Base-by-base conservation (phyloP, 1,140 invertebrate genomes). In the Drosophila kikkawai region DNA sequence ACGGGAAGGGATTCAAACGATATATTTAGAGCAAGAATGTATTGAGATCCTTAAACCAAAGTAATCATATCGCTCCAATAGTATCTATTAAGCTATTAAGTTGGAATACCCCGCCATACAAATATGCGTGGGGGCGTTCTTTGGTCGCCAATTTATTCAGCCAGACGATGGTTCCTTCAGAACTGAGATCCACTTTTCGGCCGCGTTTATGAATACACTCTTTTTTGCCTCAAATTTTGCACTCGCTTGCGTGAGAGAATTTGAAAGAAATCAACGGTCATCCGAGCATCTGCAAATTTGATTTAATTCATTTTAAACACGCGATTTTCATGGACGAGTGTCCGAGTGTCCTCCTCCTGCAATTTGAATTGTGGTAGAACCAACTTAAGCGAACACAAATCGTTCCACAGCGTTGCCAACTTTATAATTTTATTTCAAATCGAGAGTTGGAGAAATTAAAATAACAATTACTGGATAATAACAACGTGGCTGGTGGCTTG, bases 161-260 rank as follows among this genome's bases (percentile, higher is more conserved):
- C 11, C 22, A 37, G 29, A 44, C 29, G 11, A 17, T 9, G 15
- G 41, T 41, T 44, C 19, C 26, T 13, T 15, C 12, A 17, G 29
- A 51, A 19, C 37, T 6, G 6, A 47, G 42, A 55, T 32, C 51
- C 26, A 44, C 39, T 41, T 64, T 41, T 32, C 12, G n/a, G n/a
- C 22, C 50, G 8, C 17, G 34, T 26, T 63, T 68, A 51, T 64
- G 7, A 32, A 63, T 32, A 32, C 19, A 19, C 22, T 22, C 26
- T n/a, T 64, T 42, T 34, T 37, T 41, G 37, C 26, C 58, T 26
- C 17, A 8, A 50, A 50, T 55, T 66, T 44, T 34, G 26, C 6
- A 34, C 13, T 19, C 15, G 50, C 8, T 44, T 74, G 67, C 71
- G 68, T 75, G 68, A 73, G 36, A 73, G 50, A 75, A 75, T 75